These are phyloP conservation scores for Aethes cnicana DNA, from an alignment of 2,888 invertebrate species.

Conservation along the genomic window DNA sequence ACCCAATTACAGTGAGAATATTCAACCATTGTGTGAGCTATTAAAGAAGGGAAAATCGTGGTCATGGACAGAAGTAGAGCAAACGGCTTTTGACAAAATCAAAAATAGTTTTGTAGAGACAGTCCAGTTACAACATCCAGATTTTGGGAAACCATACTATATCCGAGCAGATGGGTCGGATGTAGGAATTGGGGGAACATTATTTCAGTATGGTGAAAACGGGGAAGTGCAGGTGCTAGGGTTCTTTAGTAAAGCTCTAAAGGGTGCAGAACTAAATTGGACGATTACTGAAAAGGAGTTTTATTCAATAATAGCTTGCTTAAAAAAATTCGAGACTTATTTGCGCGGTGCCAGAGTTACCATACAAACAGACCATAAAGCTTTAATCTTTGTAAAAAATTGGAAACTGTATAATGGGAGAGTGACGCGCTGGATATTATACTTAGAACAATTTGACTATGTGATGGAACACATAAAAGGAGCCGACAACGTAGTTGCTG, in stretches of 20 bases:
- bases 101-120: conserved; percentile 33
- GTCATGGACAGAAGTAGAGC: conserved; percentile 1
- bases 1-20: too few relatives aligned
- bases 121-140: conserved; percentile 29
- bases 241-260: too few relatives aligned
- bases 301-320: too few relatives aligned
- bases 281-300: too few relatives aligned
- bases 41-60: too few relatives aligned
- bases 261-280: too few relatives aligned
- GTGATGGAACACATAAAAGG: conserved; percentile 34
- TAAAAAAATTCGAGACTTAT: too few relatives aligned
- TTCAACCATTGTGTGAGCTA: too few relatives aligned
- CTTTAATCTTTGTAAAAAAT: conserved; percentile 34
- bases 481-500: conserved; percentile 27
- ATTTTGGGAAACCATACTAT: conserved; percentile 31
- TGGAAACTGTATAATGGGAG: conserved; percentile 38
- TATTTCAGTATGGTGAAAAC: conserved; percentile 32
- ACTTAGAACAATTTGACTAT: conserved; percentile 38
- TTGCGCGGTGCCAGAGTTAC: conserved; percentile 35
- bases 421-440: conserved; percentile 36
- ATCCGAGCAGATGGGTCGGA: conserved; percentile 37
- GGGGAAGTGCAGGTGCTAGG: too few relatives aligned
- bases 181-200: conserved; percentile 33
- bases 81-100: conserved; percentile 32
- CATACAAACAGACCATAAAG: conserved; percentile 38